Evolutionary conservation across 2,888 invertebrate genomes (phyloP).

Genomic region (Cerceris ruficornis): DNA sequence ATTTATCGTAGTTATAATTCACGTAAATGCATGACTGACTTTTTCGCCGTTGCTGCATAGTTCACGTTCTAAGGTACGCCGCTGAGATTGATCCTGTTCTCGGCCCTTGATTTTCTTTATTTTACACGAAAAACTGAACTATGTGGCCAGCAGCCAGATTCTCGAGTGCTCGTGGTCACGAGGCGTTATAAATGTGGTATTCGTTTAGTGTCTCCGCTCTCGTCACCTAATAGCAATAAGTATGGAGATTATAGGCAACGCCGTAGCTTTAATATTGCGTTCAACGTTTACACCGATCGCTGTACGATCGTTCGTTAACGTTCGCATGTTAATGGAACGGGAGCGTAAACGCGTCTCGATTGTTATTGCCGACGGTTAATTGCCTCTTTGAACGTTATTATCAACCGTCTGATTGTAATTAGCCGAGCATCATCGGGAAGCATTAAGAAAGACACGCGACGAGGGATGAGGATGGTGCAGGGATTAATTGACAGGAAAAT

Average conservation of each 20-base stretch:
- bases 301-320: slow-evolving; percentile 17
- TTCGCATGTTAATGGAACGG: slow-evolving; percentile 9
- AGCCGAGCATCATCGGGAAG: slow-evolving; percentile 10
- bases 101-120: slow-evolving; percentile 23
- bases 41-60: slow-evolving; percentile 15
- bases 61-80: not conserved
- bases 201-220: slow-evolving; percentile 42
- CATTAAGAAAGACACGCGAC: not conserved
- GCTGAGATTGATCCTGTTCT: slow-evolving; percentile 32
- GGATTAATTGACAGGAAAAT: slow-evolving; percentile 37
- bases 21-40: slow-evolving; percentile 7
- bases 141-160: slow-evolving; percentile 58
- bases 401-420: slow-evolving; percentile 23
- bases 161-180: slow-evolving; percentile 19
- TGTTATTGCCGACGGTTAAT: slow-evolving; percentile 30
- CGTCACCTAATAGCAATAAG: slow-evolving; percentile 56
- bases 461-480: slow-evolving; percentile 4
- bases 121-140: slow-evolving; percentile 26
- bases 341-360: slow-evolving; percentile 15
- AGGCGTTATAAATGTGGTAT: slow-evolving; percentile 51
- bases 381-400: slow-evolving; percentile 9
- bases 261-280: slow-evolving; percentile 4
- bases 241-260: slow-evolving; percentile 33
- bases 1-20: slow-evolving; percentile 45
- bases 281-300: not conserved